A percentile compares a stretch with the other conserved stretches of the same genome.
Conservation (phyloP, 2,797 vertebrate genomes). For the Rhodeus uyekii region DNA sequence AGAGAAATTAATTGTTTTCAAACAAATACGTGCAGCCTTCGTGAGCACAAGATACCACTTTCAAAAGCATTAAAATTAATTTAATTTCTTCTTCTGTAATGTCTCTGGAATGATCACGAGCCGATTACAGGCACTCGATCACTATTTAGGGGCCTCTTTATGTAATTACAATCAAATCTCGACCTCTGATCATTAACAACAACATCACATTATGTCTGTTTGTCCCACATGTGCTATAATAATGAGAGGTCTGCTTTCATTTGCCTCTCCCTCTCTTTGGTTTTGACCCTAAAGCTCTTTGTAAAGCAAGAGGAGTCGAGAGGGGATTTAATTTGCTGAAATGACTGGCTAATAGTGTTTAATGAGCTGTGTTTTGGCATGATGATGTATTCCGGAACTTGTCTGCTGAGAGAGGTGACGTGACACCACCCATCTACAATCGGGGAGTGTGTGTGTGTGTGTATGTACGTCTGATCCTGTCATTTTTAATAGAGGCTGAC, state of each 20-base stretch:
- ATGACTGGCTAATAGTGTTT: constrained; percentile 80
- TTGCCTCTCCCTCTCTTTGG: constrained; percentile 59
- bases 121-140: constrained; percentile 44
- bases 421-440: constrained; percentile 69
- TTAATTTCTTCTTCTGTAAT: no score
- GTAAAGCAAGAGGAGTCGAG: constrained; percentile 69
- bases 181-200: constrained; percentile 66
- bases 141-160: constrained; percentile 51
- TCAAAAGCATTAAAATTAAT: neutral
- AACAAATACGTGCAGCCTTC: no score
- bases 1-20: neutral
- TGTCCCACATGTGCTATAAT: constrained; percentile 70
- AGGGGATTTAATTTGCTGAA: constrained; percentile 77
- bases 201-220: constrained; percentile 65
- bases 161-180: constrained; percentile 69
- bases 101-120: no score
- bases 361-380: constrained; percentile 79
- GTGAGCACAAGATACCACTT: neutral
- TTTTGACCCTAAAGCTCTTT: constrained; percentile 70
- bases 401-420: constrained; percentile 68
- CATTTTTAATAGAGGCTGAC: constrained; percentile 72
- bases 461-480: constrained; percentile 55
- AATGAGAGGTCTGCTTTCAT: constrained; percentile 65
- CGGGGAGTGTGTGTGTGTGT: constrained; percentile 35
- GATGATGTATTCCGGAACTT: constrained; percentile 69